Conservation (phyloP, 64 coral and sea anemone species). For the Hydrozoanthus tunicans region DNA sequence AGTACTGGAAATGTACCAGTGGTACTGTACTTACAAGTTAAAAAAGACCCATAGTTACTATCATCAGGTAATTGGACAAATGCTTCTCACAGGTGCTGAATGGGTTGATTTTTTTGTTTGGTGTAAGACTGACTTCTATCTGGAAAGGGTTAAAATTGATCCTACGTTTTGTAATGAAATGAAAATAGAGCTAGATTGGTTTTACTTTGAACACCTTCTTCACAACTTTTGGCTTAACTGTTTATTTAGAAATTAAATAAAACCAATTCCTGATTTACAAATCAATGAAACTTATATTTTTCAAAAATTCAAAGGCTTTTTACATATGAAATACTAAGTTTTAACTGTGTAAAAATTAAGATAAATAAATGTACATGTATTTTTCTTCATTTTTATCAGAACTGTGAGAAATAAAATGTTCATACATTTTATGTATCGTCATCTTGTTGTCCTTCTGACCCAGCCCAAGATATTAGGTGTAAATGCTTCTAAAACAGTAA, state of each 20-base stretch:
- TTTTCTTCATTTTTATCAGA: too few relatives aligned
- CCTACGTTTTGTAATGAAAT: slow-evolving; percentile 32
- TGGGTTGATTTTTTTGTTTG: slow-evolving; percentile 52
- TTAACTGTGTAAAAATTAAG: too few relatives aligned
- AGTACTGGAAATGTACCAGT: slow-evolving; percentile 40
- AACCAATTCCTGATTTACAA: slow-evolving; percentile 31
- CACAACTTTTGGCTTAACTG: not conserved
- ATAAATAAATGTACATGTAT: too few relatives aligned
- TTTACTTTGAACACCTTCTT: slow-evolving; percentile 55
- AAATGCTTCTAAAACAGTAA: too few relatives aligned
- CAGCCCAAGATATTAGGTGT: too few relatives aligned
- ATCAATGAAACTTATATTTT: slow-evolving; percentile 8
- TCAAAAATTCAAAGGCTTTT: too few relatives aligned
- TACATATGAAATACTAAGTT: too few relatives aligned
- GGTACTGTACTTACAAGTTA: slow-evolving; percentile 49
- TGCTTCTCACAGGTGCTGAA: slow-evolving; percentile 54
- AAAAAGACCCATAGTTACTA: slow-evolving; percentile 55
- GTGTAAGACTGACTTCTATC: slow-evolving; percentile 58
- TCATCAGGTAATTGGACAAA: slow-evolving; percentile 63
- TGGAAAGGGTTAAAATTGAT: slow-evolving; percentile 49
- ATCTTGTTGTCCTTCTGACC: too few relatives aligned
- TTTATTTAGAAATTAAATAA: slow-evolving; percentile 63
- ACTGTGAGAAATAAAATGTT: too few relatives aligned
- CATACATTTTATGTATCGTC: too few relatives aligned
- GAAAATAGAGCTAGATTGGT: slow-evolving; percentile 44